phyloP scores from a whole-genome alignment of 2,888 invertebrate genomes.

The Entomobrya multifasciata region DNA sequence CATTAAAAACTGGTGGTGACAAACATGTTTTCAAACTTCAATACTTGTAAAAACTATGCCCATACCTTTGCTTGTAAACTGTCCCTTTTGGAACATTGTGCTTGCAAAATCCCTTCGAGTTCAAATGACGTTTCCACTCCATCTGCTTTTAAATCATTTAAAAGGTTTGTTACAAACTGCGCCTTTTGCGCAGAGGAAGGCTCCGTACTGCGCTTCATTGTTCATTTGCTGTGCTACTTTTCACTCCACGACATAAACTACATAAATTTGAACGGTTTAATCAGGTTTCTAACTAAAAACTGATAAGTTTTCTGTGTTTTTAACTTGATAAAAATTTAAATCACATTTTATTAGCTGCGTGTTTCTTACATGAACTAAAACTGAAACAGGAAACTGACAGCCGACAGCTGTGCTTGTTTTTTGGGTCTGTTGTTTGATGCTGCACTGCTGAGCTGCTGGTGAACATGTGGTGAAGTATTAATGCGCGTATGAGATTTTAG shows the following conservation, averaged over 20 bases:
- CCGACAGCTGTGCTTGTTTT: background rate
- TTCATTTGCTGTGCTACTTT: background rate
- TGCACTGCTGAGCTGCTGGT: too few relatives aligned
- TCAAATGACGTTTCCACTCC: slow-evolving; percentile 57
- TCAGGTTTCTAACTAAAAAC: background rate
- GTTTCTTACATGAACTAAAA: too few relatives aligned
- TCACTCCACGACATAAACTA: too few relatives aligned
- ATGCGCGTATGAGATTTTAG: too few relatives aligned
- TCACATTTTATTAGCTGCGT: too few relatives aligned
- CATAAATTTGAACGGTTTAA: too few relatives aligned
- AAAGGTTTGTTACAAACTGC: slow-evolving; percentile 26
- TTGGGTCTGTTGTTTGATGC: too few relatives aligned
- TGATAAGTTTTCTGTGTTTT: background rate
- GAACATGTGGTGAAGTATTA: too few relatives aligned
- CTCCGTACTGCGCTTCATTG: background rate
- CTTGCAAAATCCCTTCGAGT: slow-evolving; percentile 35
- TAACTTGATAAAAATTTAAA: background rate
- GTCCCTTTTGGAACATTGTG: slow-evolving; percentile 38
- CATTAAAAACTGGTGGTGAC: background rate
- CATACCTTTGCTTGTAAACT: slow-evolving; percentile 38
- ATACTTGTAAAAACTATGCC: background rate
- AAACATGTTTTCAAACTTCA: background rate
- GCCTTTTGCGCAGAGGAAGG: slow-evolving; percentile 14
- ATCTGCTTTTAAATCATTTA: slow-evolving; percentile 54
- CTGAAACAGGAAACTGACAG: background rate